These are phyloP conservation scores for Mungos mungo DNA, from an alignment of 2,113 vertebrate genomes.

Conservation along the genomic window DNA sequence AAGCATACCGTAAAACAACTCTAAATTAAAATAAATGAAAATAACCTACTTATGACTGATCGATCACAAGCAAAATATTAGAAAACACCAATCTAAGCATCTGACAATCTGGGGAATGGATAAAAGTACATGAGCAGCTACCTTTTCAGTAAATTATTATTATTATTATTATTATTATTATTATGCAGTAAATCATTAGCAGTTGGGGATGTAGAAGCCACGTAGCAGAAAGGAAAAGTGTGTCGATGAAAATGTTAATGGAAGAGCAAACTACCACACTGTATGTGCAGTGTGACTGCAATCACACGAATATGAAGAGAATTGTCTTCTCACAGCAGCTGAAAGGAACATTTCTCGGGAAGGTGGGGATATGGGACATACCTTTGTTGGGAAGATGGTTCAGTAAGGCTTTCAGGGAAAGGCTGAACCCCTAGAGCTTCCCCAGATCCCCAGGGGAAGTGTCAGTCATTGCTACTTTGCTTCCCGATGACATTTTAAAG, in stretches of 20 bases:
- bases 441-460: neutral
- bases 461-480: neutral
- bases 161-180: no score
- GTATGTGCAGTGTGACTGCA: neutral
- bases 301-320: neutral
- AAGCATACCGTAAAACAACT: neutral
- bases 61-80: neutral
- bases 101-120: neutral
- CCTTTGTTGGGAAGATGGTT: neutral
- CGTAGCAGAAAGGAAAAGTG: neutral
- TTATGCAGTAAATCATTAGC: neutral
- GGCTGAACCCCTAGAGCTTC: neutral
- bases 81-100: neutral
- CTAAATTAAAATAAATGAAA: neutral
- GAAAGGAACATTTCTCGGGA: neutral
- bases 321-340: neutral
- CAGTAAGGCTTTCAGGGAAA: neutral
- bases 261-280: neutral
- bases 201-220: neutral
- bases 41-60: neutral
- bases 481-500: neutral
- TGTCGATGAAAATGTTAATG: neutral
- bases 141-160: neutral
- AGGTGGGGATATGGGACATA: no score
- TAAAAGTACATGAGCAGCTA: neutral